Conservation (phyloP, 2,113 vertebrate species). For the Amphiprion ocellaris region DNA sequence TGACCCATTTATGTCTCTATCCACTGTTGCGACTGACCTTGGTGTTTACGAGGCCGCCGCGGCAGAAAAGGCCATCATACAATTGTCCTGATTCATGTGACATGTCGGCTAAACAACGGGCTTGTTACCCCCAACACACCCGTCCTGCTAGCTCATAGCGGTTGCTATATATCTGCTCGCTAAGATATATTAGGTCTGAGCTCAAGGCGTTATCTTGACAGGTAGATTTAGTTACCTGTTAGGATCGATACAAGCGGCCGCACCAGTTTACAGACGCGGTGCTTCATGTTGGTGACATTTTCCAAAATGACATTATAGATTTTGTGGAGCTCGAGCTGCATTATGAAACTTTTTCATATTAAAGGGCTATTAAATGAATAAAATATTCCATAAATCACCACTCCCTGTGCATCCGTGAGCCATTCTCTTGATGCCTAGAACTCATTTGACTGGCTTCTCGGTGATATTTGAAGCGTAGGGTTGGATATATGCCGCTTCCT, state of each 20-base stretch:
- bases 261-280: constrained; percentile 38
- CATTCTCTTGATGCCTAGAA: constrained; percentile 20
- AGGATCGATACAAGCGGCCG: constrained; percentile 69
- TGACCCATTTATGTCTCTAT: constrained; percentile 77
- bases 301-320: constrained; percentile 69
- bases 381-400: constrained; percentile 26
- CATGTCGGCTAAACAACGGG: constrained; percentile 73
- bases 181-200: constrained; percentile 54
- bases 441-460: neutral
- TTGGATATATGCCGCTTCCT: constrained; percentile 18
- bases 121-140: constrained; percentile 57
- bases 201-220: constrained; percentile 66
- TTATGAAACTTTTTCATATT: constrained; percentile 49
- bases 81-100: constrained; percentile 79
- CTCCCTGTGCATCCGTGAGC: neutral
- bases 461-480: neutral
- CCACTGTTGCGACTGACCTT: constrained; percentile 71
- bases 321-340: constrained; percentile 45
- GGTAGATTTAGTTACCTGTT: constrained; percentile 79
- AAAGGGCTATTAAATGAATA: constrained; percentile 39
- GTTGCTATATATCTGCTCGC: constrained; percentile 56
- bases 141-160: constrained; percentile 19
- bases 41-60: constrained; percentile 72
- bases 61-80: constrained; percentile 63
- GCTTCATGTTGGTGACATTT: constrained; percentile 63